A percentile compares a stretch with the other conserved stretches of the same genome.
phyloP scores from a whole-genome alignment of 2,888 invertebrate genomes.

The Dolomedes plantarius region DNA sequence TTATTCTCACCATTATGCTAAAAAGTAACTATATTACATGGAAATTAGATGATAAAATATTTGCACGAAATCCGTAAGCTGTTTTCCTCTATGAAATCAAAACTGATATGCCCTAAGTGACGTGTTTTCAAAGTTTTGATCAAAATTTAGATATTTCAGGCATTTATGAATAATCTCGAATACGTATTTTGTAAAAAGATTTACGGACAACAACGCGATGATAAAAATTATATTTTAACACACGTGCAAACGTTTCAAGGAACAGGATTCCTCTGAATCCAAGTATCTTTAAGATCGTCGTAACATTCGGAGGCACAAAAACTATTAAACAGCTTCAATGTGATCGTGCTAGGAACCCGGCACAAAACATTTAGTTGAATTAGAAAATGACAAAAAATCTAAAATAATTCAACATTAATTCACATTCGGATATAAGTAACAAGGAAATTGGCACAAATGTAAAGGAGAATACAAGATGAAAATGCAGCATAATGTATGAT shows the following conservation, averaged over 20 bases:
- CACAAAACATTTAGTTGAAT: slow-evolving; percentile 48
- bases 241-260: slow-evolving; percentile 54
- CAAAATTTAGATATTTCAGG: neutral
- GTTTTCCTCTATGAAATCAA: neutral
- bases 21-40: neutral
- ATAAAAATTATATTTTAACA: slow-evolving; percentile 59
- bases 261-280: slow-evolving; percentile 48
- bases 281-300: slow-evolving; percentile 24
- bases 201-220: slow-evolving; percentile 47
- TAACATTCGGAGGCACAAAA: slow-evolving; percentile 50
- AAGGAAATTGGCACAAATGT: slow-evolving; percentile 66
- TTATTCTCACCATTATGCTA: slow-evolving; percentile 3
- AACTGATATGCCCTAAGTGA: slow-evolving; percentile 12
- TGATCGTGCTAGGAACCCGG: slow-evolving; percentile 59
- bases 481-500: slow-evolving; percentile 46
- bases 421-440: slow-evolving; percentile 46
- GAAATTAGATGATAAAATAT: neutral
- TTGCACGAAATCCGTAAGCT: neutral
- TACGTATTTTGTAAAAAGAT: slow-evolving; percentile 38
- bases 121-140: neutral
- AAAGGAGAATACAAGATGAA: slow-evolving; percentile 42
- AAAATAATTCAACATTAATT: slow-evolving; percentile 52
- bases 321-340: slow-evolving; percentile 39
- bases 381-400: slow-evolving; percentile 33
- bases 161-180: neutral